Base-by-base conservation (phyloP, 2,888 invertebrate species). In the Cheilosia grossa region DNA sequence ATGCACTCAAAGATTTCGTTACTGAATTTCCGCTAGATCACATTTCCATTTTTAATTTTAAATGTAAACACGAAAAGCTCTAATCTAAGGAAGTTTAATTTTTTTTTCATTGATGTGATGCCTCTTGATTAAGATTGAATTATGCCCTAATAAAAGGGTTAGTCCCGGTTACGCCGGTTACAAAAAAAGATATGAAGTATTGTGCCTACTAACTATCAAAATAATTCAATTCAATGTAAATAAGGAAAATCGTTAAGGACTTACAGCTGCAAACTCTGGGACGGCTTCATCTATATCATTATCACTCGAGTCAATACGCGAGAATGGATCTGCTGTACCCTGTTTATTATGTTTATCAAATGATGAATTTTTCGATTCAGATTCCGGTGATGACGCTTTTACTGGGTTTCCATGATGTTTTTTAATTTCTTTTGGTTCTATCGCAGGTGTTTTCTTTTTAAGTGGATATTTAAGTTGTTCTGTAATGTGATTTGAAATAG, bases 241-340 rank as follows among this genome's bases (percentile, higher is more conserved):
- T 59, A 42, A 4, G 15, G 3, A 33, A 33, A 9, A 33, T 33
- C 19, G 4, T 7, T n/a, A 19, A 21, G 15, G 17, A 81, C 82
- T 80, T 87, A 91, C 91, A 69, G 90, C 87, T 13, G 91, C 91
- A 78, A 88, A 89, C 2, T 86, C 78, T 0, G 91, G 91, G 44
- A 91, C 85, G 10, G 91, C 91, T 66, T 90, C 90, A 15, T 88
- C 86, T 17, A 85, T 61, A 75, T 89, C 88, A 47, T 86, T 78
- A 4, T 79, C 78, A 63, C 47, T 49, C 0, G 78, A 47, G 17
- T 72, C 49, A 10, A 54, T 42, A 13, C 54, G 54, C 1, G 54
- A 17, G 33, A 82, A 82, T 6, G 72, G 64, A 27, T 82, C 66
- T 4, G 44, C 24, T 0, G 21, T 17, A 30, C 24, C 24, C 37